Base-by-base conservation (phyloP, 2,888 invertebrate species). In the Rhagophthalmus giganteus region DNA sequence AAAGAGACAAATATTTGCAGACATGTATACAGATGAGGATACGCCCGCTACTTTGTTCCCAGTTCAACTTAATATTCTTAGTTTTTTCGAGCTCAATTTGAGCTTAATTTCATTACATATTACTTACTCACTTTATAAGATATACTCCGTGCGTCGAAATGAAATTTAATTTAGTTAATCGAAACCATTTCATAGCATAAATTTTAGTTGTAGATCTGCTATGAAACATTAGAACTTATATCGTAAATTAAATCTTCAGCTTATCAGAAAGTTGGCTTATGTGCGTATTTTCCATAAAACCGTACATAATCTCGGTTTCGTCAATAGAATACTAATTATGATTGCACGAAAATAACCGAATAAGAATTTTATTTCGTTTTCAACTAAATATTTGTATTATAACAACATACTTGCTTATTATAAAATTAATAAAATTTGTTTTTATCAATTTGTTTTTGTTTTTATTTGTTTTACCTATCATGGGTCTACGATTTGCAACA, bases 241-340 rank as follows among this genome's bases (percentile, higher is more conserved):
- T 26, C 28, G 38, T 42, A 50, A 50, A 50, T 50, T 42, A 50
- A 37, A 38, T 38, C 35, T 44, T 24, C 28, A 44, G 42, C 37
- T 49, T 37, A 42, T 37, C 31, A 12, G 37, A 20, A 42, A 41
- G 16, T 42, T 32, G 15, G 27, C 35, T 45, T 45, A 45, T 14
- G 30, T 45, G 45, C 31, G 45, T 45, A 37, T 45, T 35, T 35
- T 37, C 20, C 37, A 12, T 24, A 37, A 45, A 45, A 45, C 37
- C 35, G 30, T 30, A 20, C 31, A 25, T 50, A 50, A 50, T 50
- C 37, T 40, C 34, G 28, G 20, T 9, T 40, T 34, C 35, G 27
- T 35, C 41, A 28, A 40, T 48, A 15, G 41, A 40, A 48, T 48
- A 48, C 41, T 41, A 48, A 48, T 41, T 25, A 35, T 20, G 7